Base-by-base conservation (phyloP, 2,113 vertebrate species). In the Anser cygnoides region DNA sequence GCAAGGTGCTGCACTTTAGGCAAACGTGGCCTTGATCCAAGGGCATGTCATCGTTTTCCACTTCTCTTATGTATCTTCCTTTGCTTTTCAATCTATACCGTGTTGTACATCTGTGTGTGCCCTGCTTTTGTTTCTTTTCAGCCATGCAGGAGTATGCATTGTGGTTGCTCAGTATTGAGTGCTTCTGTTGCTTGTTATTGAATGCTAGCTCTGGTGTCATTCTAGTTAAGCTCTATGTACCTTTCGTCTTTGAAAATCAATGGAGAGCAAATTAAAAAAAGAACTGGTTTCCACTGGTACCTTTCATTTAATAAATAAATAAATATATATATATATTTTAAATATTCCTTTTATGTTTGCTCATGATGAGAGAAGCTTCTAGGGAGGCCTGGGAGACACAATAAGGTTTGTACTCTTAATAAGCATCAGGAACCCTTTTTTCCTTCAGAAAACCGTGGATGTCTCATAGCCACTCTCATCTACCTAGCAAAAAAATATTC, bases 231-330 rank as follows among this genome's bases (percentile, higher is more conserved):
- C 92, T 92, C 91, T 94, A 37, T 84, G 85, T 93, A 93, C 73
- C 93, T 96, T 97, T 96, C 95, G 95, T 96, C 96, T 97, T 87
- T 96, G 86, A 96, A 97, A 97, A 97, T 96, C 96, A 96, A 95
- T 97, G 90, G 81, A 95, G 70, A 97, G 90, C 84, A 95, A 94
- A 95, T 96, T 93, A 71, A 26, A 96, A 96, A 93, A 91, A 77
- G 77, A 87, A 41, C 77, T 90, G 54, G 76, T 75, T 97, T 97
- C 95, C 16, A 7, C 41, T 89, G 33, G 65, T 90, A 96, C 62
- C 78, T 97, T 96, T 92, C 80, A 73, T 93, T 89, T 8, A 50
- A 50, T 23, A 50, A 50, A 23, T 23, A 6, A 71, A 82, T 94
- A 85, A 80, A 91, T 26, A 52, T 1, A 26, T 52, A 52, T 12